These are phyloP conservation scores for Okapia johnstoni DNA, from an alignment of 2,113 vertebrate genomes.

Conservation along the genomic window DNA sequence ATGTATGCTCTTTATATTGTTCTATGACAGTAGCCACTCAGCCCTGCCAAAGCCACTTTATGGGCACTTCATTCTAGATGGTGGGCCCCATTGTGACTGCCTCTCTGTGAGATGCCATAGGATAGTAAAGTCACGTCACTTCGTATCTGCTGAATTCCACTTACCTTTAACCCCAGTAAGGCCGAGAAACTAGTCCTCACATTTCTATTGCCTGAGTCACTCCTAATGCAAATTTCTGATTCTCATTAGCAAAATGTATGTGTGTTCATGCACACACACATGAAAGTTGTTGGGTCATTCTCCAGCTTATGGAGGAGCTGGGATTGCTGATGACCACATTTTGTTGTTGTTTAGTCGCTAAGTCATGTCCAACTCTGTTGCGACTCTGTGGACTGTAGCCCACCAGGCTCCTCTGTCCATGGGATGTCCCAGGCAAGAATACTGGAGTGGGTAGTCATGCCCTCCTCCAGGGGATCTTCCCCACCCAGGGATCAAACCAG, in stretches of 20 bases:
- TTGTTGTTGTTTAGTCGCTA: neutral
- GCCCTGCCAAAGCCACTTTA: neutral
- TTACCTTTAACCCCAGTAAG: neutral
- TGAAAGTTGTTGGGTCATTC: neutral
- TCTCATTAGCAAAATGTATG: neutral
- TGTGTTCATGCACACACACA: accelerated
- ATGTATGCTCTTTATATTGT: neutral
- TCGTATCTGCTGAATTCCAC: neutral
- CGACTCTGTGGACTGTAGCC: neutral
- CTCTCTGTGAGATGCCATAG: neutral
- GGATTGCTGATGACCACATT: neutral
- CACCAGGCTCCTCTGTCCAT: neutral
- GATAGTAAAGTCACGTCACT: neutral
- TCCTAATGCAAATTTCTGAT: neutral
- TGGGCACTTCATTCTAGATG: neutral
- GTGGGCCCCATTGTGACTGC: neutral
- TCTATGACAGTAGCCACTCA: neutral
- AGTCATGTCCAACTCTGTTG: neutral
- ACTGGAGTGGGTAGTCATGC: neutral
- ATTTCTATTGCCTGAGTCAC: neutral
- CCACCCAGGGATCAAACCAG: neutral
- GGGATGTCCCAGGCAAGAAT: neutral
- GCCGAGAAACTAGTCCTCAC: neutral
- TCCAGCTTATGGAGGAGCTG: neutral
- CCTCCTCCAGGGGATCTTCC: neutral